Evolutionary conservation across 2,888 invertebrate species (phyloP).

Genomic region (Eupeodes luniger): DNA sequence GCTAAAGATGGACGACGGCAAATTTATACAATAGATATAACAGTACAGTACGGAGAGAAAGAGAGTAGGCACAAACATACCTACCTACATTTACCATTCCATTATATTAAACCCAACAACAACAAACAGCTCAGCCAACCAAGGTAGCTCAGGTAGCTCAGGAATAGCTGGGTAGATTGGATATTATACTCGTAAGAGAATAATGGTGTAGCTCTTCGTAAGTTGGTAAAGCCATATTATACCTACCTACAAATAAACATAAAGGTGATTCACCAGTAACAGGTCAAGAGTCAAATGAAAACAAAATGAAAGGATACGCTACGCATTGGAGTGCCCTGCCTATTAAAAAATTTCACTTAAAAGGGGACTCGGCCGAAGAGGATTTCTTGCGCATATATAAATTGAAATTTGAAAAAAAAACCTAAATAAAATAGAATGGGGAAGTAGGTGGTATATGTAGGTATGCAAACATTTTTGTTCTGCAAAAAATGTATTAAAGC

Average conservation of each 20-base stretch:
- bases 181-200: constrained; percentile 19
- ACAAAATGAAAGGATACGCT: constrained; percentile 43
- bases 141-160: too few species aligned
- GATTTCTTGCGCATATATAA: not conserved
- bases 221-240: not conserved
- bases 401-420: constrained; percentile 2
- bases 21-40: constrained; percentile 26
- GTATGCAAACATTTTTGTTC: not conserved
- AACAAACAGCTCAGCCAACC: too few species aligned
- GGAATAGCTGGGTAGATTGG: not conserved
- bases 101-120: not conserved
- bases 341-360: constrained; percentile 33
- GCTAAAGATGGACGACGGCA: constrained; percentile 16
- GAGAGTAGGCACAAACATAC: not conserved
- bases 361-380: not conserved
- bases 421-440: not conserved
- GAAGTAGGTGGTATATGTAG: not conserved
- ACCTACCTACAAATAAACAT: too few species aligned
- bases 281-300: constrained; percentile 55
- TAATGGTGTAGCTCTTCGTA: constrained; percentile 28
- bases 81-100: not conserved
- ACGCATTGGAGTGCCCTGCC: constrained; percentile 54
- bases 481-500: not conserved
- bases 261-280: constrained; percentile 42
- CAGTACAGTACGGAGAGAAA: not conserved